Percentiles rank a stretch among this genome's conserved stretches.
These are phyloP conservation scores for Caenorhabditis remanei DNA, from an alignment of 1,140 invertebrate species.

Conservation along the genomic window DNA sequence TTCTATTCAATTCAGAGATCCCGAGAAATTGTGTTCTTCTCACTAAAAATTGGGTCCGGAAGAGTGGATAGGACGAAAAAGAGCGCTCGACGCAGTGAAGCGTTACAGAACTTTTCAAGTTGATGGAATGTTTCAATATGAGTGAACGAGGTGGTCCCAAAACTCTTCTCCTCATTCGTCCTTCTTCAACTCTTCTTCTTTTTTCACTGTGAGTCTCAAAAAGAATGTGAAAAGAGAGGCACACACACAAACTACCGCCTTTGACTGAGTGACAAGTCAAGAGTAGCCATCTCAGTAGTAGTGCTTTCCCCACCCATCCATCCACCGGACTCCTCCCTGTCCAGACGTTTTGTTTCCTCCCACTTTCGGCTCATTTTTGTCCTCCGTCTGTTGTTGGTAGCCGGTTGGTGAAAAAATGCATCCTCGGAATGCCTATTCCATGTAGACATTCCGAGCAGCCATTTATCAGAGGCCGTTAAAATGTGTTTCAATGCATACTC, in stretches of 20 bases:
- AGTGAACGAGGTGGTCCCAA: constrained; percentile 53
- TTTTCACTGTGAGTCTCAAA: constrained; percentile 48
- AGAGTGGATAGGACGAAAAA: background rate
- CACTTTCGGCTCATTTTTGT: background rate
- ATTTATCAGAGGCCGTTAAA: constrained; percentile 52
- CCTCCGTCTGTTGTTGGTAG: background rate
- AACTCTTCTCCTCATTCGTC: background rate
- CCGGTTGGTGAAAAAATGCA: background rate
- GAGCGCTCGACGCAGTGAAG: constrained; percentile 22
- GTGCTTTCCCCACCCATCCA: constrained; percentile 45
- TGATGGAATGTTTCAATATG: constrained; percentile 55
- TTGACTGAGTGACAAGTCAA: constrained; percentile 56
- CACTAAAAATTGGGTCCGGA: background rate
- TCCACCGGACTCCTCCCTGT: constrained; percentile 47
- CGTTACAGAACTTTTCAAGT: constrained; percentile 56
- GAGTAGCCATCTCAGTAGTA: constrained; percentile 56
- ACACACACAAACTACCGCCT: constrained; percentile 35
- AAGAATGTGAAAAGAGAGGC: constrained; percentile 54
- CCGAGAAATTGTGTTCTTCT: background rate
- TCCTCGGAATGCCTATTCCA: constrained; percentile 47
- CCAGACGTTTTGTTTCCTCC: constrained; percentile 29
- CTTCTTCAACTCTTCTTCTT: constrained; percentile 42
- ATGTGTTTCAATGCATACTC: constrained; percentile 53
- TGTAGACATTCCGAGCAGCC: constrained; percentile 41
- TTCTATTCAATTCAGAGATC: background rate